Base-by-base conservation (phyloP, 2,888 invertebrate genomes). In the Ceraclea dissimilis region DNA sequence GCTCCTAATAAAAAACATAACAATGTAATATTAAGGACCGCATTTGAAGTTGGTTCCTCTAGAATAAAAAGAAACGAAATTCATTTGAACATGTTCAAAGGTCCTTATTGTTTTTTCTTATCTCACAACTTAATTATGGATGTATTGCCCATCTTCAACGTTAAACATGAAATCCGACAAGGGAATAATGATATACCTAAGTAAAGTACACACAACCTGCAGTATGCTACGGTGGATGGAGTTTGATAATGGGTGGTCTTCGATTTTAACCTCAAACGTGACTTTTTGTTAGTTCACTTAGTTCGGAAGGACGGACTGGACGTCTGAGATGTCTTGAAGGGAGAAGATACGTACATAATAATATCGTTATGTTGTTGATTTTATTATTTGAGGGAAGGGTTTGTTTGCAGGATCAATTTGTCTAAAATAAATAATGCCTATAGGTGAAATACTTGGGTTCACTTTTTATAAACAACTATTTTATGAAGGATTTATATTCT, bases 261-360 rank as follows among this genome's bases (percentile, higher is more conserved):
- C 22, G 50, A 58, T 58, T 58, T 58, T 52, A 39, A 39, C 51
- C 47, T 18, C 10, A 54, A 58, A 55, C 58, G 58, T 58, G 58
- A 58, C 58, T 58, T 58, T 57, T 57, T 57, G 57, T 49, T 17
- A 18, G 44, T 52, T 52, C 52, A 16, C 8, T 8, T 26, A 26
- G 26, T 26, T 26, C 26, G 4, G 26, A 26, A 26, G 26, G 26
- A 26, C 10, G 26, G 26, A 26, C 26, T 26, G 26, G 10, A 26
- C 26, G 10, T 26, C n/a, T n/a, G n/a, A n/a, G n/a, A n/a, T n/a
- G n/a, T n/a, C n/a, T n/a, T n/a, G n/a, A n/a, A n/a, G n/a, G n/a
- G n/a, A n/a, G n/a, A n/a, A 26, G 26, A 10, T 26, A 26, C 26
- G 4, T 26, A 26, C 10, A 26, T 26, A 26, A 26, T 26, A 26